Conservation (phyloP, 2,113 vertebrate genomes). For the Burhinus bistriatus region DNA sequence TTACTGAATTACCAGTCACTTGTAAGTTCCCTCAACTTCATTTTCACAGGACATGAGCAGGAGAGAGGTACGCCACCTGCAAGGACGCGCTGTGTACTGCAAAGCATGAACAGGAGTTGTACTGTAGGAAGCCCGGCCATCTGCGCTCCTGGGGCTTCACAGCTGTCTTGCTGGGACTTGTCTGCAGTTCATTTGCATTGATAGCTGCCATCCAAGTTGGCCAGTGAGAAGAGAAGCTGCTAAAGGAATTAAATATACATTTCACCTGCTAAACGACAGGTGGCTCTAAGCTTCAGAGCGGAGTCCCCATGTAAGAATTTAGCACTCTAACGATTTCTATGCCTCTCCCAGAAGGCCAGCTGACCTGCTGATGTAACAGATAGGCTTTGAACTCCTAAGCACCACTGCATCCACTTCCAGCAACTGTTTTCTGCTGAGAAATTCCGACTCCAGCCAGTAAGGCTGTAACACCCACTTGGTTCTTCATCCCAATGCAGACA, state of each 20-base stretch:
- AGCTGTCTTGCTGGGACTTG: not conserved
- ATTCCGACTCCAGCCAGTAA: conserved; percentile 29
- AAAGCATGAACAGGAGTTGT: not conserved
- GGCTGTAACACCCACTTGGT: conserved; percentile 15
- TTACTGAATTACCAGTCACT: not conserved
- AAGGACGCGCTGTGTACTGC: not conserved
- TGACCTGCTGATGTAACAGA: conserved; percentile 28
- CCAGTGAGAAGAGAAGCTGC: conserved; percentile 31
- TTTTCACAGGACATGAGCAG: not conserved
- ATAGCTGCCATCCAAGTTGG: conserved; percentile 54
- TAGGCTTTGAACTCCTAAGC: conserved; percentile 45
- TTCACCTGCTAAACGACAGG: not conserved
- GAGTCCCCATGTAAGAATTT: not conserved
- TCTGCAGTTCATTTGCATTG: not conserved
- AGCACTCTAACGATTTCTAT: not conserved
- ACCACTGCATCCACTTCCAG: conserved; percentile 49
- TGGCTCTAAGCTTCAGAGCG: conserved; percentile 32
- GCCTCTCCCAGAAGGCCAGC: conserved; percentile 6
- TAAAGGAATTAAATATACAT: conserved; percentile 38
- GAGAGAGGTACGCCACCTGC: not conserved
- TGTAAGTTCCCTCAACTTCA: not conserved
- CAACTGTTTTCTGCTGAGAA: conserved; percentile 14
- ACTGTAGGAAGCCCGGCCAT: not conserved
- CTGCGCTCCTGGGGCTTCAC: not conserved
- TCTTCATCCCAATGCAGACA: conserved; percentile 43